Base-by-base conservation (phyloP, 2,797 vertebrate genomes). In the Toxotes lorentzi region DNA sequence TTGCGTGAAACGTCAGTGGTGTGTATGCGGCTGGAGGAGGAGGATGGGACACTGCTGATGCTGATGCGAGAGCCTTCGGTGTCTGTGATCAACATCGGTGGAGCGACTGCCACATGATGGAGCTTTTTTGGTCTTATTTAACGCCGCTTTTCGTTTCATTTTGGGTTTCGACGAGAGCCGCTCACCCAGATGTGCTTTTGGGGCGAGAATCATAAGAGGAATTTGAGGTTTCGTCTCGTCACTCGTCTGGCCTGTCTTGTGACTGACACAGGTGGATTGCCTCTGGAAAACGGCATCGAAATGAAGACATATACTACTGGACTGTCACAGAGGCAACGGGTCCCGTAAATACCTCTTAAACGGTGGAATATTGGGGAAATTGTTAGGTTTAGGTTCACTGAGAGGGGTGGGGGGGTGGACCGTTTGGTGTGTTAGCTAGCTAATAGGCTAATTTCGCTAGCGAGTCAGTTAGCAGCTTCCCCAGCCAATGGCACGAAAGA, bases 361-460 rank as follows among this genome's bases (percentile, higher is more conserved):
- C 7, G 0, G 21, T 1, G 30, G 10, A 0, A 5, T 13, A 23
- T 6, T 1, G 0, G 35, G 2, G 30, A 2, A 7, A 2, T 17
- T 0, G 3, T 53, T 48, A 21, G 34, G 35, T 78, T 35, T 24
- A 0, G 4, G 66, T 65, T 13, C 13, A n/a, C 4, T 1, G 21
- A 27, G 43, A 24, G 16, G 14, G 16, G 19, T n/a, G 40, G 53
- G 12, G 32, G 32, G 78, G 32, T 53, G 57, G 38, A 65, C 50
- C 63, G 79, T 83, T 84, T 74, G 59, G 38, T 54, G 77, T 54
- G 84, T 82, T 78, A 75, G 89, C 88, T 50, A 72, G 92, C 91
- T 92, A 92, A 92, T 84, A 82, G 77, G 93, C 93, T 94, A 94
- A 94, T 94, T 89, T 85, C 4, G 90, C 81, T 90, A 91, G 92